A percentile compares a stretch with the other conserved stretches of the same genome.
phyloP scores from a whole-genome alignment of 2,888 invertebrate genomes.

The Parnassius mnemosyne region DNA sequence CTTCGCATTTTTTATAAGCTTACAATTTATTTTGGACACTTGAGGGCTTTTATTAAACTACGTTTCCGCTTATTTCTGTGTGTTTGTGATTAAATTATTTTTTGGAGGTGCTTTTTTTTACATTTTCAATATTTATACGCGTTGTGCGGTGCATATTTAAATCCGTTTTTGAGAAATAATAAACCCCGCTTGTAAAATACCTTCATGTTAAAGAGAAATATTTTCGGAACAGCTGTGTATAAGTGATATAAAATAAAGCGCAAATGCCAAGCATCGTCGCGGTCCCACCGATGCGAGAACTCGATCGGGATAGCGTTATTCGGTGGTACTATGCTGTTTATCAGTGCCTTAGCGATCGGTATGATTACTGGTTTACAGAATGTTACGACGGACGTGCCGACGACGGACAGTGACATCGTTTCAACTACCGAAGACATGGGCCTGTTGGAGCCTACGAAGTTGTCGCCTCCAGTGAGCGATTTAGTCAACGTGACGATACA shows the following conservation, averaged over 20 bases:
- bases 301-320: conserved; percentile 41
- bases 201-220: conserved; percentile 38
- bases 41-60: conserved; percentile 42
- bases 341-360: conserved; percentile 76
- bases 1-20: conserved; percentile 52
- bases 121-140: conserved; percentile 3
- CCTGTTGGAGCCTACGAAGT: conserved; percentile 59
- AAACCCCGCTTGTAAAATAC: conserved; percentile 34
- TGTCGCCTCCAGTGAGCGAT: conserved; percentile 51
- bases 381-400: conserved; percentile 63
- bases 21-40: conserved; percentile 54
- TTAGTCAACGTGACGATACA: conserved; percentile 69
- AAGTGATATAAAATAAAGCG: conserved; percentile 47
- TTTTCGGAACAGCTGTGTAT: conserved; percentile 35
- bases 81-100: conserved; percentile 7
- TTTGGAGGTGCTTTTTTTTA: conserved; percentile 8
- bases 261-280: conserved; percentile 64
- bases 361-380: conserved; percentile 72
- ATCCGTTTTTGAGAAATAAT: conserved; percentile 33
- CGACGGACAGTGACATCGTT: conserved; percentile 60
- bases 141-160: conserved; percentile 2
- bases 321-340: conserved; percentile 76
- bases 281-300: conserved; percentile 42
- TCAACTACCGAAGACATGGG: conserved; percentile 67
- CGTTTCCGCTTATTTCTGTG: conserved; percentile 33